Conservation (phyloP, 23 tunicate species). For the Botrylloides violaceus region DNA sequence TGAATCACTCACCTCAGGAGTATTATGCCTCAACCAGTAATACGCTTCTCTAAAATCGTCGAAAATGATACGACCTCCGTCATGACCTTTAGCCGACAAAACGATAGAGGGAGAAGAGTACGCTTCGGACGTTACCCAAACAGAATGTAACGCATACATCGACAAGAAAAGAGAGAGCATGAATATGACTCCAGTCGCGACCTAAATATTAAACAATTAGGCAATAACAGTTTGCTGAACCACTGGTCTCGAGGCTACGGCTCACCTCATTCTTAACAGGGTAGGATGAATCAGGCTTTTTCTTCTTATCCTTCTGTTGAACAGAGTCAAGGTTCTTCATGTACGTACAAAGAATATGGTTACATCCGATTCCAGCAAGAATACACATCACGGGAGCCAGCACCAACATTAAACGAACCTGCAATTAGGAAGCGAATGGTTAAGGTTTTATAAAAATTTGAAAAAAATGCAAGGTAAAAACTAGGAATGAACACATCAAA, state of each 20-base stretch:
- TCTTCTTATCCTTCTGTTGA: conserved; percentile 45
- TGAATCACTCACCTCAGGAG: conserved; percentile 85
- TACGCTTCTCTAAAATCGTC: conserved; percentile 99
- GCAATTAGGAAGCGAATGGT: neutral
- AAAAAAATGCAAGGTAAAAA: too few species aligned
- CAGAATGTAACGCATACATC: conserved; percentile 80
- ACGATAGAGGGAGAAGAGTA: conserved; percentile 99
- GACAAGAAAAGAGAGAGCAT: conserved; percentile 64
- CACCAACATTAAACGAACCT: conserved; percentile 99
- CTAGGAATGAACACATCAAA: too few species aligned
- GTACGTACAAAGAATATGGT: conserved; percentile 70
- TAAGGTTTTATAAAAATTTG: too few species aligned
- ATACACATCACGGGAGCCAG: conserved; percentile 98
- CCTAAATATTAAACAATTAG: conserved; percentile 22
- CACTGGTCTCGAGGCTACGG: neutral
- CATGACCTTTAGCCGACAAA: conserved; percentile 82
- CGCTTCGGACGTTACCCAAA: conserved; percentile 95
- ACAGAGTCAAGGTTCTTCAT: conserved; percentile 83
- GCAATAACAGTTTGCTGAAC: neutral
- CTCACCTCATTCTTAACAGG: conserved; percentile 82
- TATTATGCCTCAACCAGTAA: conserved; percentile 97
- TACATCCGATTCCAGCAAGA: conserved; percentile 87
- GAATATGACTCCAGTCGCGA: conserved; percentile 61
- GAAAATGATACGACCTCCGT: conserved; percentile 93
- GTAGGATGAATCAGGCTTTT: conserved; percentile 47